Conservation (phyloP, 2,797 vertebrate species). For the Arnoldichthys spilopterus region DNA sequence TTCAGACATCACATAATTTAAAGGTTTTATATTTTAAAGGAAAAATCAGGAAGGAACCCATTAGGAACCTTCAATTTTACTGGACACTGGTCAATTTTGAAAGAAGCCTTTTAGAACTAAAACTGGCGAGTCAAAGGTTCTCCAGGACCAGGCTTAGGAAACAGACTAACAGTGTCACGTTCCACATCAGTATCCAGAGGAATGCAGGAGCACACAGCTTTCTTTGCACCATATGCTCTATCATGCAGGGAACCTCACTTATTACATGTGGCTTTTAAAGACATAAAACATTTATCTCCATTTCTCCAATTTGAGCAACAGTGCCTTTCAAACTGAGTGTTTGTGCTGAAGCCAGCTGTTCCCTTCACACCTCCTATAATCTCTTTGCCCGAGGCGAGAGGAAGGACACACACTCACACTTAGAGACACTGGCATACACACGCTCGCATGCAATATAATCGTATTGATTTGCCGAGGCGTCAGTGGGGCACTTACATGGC, state of each 20-base stretch:
- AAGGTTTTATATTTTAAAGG: no score
- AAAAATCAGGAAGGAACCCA: no score
- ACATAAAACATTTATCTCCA: slow-evolving; percentile 17
- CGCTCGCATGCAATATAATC: slow-evolving; percentile 61
- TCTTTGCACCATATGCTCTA: neutral
- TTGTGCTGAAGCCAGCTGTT: slow-evolving; percentile 38
- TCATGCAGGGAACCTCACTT: neutral
- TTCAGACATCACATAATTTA: no score
- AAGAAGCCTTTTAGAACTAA: no score
- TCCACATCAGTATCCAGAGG: neutral
- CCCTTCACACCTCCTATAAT: slow-evolving; percentile 47
- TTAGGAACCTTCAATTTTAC: no score
- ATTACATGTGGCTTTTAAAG: slow-evolving; percentile 16
- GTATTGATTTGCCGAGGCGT: slow-evolving; percentile 70
- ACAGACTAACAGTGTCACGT: neutral
- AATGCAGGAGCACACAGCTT: neutral
- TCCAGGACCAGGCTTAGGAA: neutral
- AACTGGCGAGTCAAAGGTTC: no score
- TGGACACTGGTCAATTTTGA: no score
- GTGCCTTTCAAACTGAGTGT: slow-evolving; percentile 10
- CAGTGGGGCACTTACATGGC: slow-evolving; percentile 95
- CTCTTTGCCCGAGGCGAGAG: slow-evolving; percentile 21
- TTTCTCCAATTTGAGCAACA: neutral
- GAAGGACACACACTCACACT: slow-evolving; percentile 26
- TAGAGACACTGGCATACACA: slow-evolving; percentile 9